Conservation (phyloP, 2,888 invertebrate species). For the Aleiodes testaceus region DNA sequence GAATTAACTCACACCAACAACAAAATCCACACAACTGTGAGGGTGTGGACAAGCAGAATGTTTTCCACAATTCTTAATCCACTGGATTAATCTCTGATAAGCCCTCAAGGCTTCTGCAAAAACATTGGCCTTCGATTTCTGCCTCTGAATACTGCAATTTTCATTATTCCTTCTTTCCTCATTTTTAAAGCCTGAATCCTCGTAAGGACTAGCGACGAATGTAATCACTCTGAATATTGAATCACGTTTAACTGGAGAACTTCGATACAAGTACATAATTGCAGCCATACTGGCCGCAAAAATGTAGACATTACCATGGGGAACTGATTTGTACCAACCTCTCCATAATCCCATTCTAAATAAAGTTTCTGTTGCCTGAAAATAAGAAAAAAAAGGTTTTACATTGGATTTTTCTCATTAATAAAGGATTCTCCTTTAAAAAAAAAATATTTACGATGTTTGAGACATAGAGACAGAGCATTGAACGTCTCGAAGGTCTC, state of each 20-base stretch:
- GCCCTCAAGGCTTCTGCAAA: conserved; percentile 71
- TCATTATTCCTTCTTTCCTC: conserved; percentile 1
- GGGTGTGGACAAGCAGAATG: conserved; percentile 78
- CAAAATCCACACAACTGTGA: conserved; percentile 78
- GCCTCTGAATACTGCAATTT: conserved; percentile 18
- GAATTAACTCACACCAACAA: conserved; percentile 72
- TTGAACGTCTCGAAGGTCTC: conserved; percentile 81
- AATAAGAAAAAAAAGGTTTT: conserved; percentile 32
- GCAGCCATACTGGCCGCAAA: conserved; percentile 79
- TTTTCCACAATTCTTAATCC: conserved; percentile 74
- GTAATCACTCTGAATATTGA: conserved; percentile 79
- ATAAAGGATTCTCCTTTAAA: no score
- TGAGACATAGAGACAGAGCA: conserved; percentile 86
- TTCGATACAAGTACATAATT: conserved; percentile 77
- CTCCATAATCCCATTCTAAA: conserved; percentile 82
- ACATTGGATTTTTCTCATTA: neutral
- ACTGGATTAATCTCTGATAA: conserved; percentile 73
- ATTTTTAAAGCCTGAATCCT: conserved; percentile 73
- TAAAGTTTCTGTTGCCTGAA: conserved; percentile 83
- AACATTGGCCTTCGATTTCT: conserved; percentile 67
- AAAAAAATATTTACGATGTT: conserved; percentile 78
- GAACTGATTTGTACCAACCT: conserved; percentile 77
- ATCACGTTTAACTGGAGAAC: conserved; percentile 75
- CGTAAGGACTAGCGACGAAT: conserved; percentile 78
- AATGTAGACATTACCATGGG: conserved; percentile 79